A percentile compares a stretch with the other conserved stretches of the same genome.
These are phyloP conservation scores for Metallyticus violacea DNA, from an alignment of 2,888 invertebrate genomes.

Conservation along the genomic window DNA sequence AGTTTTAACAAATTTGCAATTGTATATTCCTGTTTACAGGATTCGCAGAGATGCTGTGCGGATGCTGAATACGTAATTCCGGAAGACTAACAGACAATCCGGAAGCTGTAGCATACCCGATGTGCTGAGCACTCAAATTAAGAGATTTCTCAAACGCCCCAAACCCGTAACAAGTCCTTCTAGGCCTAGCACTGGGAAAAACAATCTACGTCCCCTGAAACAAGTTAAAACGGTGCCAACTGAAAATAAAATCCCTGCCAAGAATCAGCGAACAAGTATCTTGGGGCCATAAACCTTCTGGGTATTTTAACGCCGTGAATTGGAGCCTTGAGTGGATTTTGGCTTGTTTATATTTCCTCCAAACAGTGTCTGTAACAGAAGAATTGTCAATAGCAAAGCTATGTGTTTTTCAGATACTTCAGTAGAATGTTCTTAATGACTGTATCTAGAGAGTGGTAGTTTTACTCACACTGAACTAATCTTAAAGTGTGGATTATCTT, in stretches of 20 bases:
- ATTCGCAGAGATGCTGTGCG: background rate
- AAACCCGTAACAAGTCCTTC: background rate
- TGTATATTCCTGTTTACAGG: background rate
- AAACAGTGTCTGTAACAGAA: background rate
- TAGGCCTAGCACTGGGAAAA: no score
- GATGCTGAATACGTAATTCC: background rate
- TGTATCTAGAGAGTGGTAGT: no score
- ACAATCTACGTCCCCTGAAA: background rate
- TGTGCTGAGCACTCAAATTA: background rate
- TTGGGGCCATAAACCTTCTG: background rate
- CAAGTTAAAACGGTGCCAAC: background rate
- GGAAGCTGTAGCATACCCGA: background rate
- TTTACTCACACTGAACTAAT: no score
- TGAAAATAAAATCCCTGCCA: background rate
- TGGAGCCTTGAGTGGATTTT: background rate
- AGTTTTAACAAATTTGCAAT: background rate
- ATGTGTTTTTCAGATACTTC: no score
- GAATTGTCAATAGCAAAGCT: background rate
- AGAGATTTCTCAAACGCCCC: background rate
- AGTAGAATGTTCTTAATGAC: no score
- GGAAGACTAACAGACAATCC: background rate
- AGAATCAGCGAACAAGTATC: background rate
- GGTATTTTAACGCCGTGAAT: no score
- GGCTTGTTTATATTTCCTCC: background rate
- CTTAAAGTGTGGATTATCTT: no score